Evolutionary conservation across 2,113 vertebrate species (phyloP), one percentile per base, ranked within the genome.

Genomic region (Burhinus bistriatus): DNA sequence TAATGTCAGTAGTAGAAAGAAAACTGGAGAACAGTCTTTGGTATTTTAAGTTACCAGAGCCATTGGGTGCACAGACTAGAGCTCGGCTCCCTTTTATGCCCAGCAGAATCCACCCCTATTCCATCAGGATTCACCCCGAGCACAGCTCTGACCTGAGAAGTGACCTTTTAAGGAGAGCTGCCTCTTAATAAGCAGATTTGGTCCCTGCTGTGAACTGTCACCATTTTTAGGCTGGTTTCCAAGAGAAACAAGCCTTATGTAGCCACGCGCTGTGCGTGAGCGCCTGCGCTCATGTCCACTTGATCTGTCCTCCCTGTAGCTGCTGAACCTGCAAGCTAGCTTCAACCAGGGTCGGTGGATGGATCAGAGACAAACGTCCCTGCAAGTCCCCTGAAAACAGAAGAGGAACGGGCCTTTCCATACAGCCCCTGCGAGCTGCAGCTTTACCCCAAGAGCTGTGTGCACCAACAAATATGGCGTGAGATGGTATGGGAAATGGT

Each of bases 211-310:
- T 61, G 95, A 94, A 51, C 64, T 68, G 77, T 57, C 80, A 70
- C 3, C 1, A 44, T 32, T 91, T 90, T 76, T 15, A 45, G 89
- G 91, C 83, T 77, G 54, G 25, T 81, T 96, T 94, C 93, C 73
- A 62, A 68, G 81, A 40, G 81, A 45, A 95, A 78, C 38, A 29
- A 64, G 55, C 72, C 42, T 77, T 27, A 27, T 6, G 68, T 23
- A 65, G 72, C 55, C 68, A 38, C 2, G 45, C 9, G 9, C 21
- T 2, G 27, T 14, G 52, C n/a, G 86, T 18, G 49, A 92, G 66
- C 4, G 13, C 36, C n/a, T 29, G 76, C 6, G 79, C 66, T 58
- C 0, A 0, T 10, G 20, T 9, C 23, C 0, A 0, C 65, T 76
- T n/a, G 9, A 38, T 32, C 80, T 58, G 25, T 73, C 45, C 51